These are phyloP conservation scores for Cyprinodon brontotheroides DNA, from an alignment of 2,113 vertebrate species.

Conservation along the genomic window DNA sequence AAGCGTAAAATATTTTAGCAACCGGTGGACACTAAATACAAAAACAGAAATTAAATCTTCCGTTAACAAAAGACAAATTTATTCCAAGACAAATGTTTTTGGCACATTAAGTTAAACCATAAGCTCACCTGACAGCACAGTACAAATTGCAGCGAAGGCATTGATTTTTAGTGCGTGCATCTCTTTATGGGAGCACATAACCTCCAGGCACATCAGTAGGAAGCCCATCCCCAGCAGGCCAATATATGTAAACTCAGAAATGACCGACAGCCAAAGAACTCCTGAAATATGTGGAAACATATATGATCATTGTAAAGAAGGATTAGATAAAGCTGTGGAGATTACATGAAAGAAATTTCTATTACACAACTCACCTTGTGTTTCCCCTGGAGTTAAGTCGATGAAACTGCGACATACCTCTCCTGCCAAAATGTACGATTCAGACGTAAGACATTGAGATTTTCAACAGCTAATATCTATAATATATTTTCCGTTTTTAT, in stretches of 20 bases:
- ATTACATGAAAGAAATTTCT: neutral
- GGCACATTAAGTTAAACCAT: conserved; percentile 5
- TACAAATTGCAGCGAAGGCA: conserved; percentile 83
- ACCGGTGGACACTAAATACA: no score
- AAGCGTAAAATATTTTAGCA: no score
- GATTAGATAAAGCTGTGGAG: neutral
- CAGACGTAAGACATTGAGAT: neutral
- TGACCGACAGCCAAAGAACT: conserved; percentile 84
- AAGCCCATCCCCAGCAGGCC: conserved; percentile 82
- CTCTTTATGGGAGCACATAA: conserved; percentile 79
- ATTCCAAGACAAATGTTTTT: neutral
- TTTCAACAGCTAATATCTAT: neutral
- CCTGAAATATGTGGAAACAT: conserved; percentile 66
- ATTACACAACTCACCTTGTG: conserved; percentile 71
- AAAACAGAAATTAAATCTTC: neutral
- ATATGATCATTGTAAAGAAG: neutral
- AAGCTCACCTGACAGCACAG: conserved; percentile 77
- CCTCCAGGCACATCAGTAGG: conserved; percentile 83
- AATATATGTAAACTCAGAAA: conserved; percentile 85
- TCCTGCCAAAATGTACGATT: conserved; percentile 62
- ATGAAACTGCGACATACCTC: conserved; percentile 86
- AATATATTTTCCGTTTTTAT: no score
- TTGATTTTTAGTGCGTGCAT: conserved; percentile 84
- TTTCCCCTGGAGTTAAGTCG: conserved; percentile 82
- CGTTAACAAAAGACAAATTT: neutral